phyloP scores from a whole-genome alignment of 2,113 vertebrate species.

The Cairina moschata region DNA sequence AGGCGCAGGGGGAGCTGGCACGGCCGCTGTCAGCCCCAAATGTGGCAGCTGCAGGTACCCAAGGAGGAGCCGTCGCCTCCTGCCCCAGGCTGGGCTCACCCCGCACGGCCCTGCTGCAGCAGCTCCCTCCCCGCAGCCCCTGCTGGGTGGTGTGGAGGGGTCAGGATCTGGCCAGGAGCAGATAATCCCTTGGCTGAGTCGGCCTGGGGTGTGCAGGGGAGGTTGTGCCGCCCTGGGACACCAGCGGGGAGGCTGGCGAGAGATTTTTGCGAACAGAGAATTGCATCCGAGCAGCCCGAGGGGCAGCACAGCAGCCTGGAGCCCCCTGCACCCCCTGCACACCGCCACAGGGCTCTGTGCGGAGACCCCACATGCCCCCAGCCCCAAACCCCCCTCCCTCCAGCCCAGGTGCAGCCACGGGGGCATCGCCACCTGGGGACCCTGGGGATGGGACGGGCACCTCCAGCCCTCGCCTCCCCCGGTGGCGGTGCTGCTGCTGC shows the following conservation, averaged over 20 bases:
- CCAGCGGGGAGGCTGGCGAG: fast-evolving
- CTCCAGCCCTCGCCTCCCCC: too few species aligned
- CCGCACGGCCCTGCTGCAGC: too few species aligned
- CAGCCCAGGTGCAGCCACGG: fast-evolving
- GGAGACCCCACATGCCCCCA: fast-evolving
- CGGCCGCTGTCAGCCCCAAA: too few species aligned
- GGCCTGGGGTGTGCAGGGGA: fast-evolving
- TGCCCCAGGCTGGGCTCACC: too few species aligned
- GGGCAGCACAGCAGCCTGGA: not conserved
- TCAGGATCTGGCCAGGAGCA: too few species aligned
- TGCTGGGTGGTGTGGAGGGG: too few species aligned
- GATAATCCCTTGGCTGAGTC: not conserved
- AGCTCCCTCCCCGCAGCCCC: too few species aligned
- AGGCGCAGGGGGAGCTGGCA: too few species aligned
- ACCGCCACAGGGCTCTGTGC: fast-evolving
- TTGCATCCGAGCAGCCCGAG: not conserved
- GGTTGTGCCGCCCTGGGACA: fast-evolving
- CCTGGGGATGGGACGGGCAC: too few species aligned
- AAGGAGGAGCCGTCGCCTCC: too few species aligned
- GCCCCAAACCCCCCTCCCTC: not conserved
- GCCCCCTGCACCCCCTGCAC: not conserved
- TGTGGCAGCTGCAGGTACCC: too few species aligned
- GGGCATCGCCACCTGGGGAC: fast-evolving
- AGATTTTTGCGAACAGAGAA: not conserved
- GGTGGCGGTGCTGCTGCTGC: too few species aligned